Base-by-base conservation (phyloP, 2,888 invertebrate genomes). In the Mesorhabditis belari region DNA sequence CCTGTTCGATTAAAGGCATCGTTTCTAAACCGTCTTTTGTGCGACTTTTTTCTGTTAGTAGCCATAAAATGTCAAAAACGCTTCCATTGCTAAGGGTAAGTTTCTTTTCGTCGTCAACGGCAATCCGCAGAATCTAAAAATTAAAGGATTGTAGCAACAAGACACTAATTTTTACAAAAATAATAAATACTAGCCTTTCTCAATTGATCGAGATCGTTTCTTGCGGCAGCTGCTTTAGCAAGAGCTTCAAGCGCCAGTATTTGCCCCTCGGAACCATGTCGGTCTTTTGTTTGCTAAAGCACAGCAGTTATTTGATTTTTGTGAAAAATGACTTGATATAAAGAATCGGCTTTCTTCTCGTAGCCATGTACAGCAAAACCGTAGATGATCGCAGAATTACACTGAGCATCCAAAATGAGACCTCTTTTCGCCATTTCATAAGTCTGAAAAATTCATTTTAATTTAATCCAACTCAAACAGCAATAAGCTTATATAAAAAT, bases 11-110 rank as follows among this genome's bases (percentile, higher is more conserved):
- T 2, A 75, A 57, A 12, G 66, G 61, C 29, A 66, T 51, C 17
- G 59, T 64, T 50, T 70, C 70, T 9, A 66, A 56, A 5, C 67
- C 71, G 25, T 62, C 61, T 9, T 65, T 64, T 35, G 63, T 64
- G 21, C 44, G n/a, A 52, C 68, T 67, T 44, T 63, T 66, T 49
- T 70, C 66, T 9, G 74, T 66, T 60, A 74, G 60, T 19, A 64
- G 58, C 70, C 70, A 75, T 28, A 75, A 68, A 9, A 68, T 64
- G 24, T 72, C 71, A 21, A 75, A 64, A 29, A 69, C 26, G 49
- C 61, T 65, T 12, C 67, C 60, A 17, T 27, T 27, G 19, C n/a
- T 17, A 4, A 28, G 19, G n/a, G 4, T 27, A 19, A 55, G n/a
- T n/a, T n/a, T 25, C 6, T 27, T 25, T n/a, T 3, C 35, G n/a